Evolutionary conservation across 2,113 vertebrate species (phyloP).

Genomic region (Chloropsis hardwickii): DNA sequence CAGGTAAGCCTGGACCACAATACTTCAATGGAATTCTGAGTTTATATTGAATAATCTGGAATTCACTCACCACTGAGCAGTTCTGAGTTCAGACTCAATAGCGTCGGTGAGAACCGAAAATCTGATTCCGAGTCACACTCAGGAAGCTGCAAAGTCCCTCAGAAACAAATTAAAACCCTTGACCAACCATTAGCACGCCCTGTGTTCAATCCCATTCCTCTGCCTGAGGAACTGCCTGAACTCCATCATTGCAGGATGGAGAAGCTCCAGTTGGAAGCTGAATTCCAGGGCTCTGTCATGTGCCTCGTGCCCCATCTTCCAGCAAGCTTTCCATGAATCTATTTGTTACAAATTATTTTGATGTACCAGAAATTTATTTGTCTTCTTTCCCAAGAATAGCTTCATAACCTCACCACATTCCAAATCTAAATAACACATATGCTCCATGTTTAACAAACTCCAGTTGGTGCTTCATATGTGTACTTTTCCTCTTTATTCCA

Average conservation of each 20-base stretch:
- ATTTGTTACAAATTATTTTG: not conserved
- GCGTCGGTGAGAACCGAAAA: accelerated
- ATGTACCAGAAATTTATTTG: not conserved
- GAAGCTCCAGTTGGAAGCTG: not conserved
- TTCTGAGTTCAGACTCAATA: not conserved
- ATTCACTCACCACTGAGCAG: not conserved
- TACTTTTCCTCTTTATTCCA: constrained; percentile 13
- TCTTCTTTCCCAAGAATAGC: not conserved
- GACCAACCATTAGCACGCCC: not conserved
- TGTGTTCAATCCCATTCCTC: not conserved
- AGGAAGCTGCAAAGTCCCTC: not conserved
- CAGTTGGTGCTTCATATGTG: constrained; percentile 1
- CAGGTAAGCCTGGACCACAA: not conserved
- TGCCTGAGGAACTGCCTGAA: not conserved
- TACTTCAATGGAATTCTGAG: not conserved
- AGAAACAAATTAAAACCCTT: not conserved
- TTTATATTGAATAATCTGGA: not conserved
- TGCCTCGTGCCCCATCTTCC: not conserved
- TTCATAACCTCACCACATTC: constrained; percentile 2
- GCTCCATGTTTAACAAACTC: constrained; percentile 40
- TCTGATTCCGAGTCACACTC: not conserved
- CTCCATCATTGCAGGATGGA: not conserved
- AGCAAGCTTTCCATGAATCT: not conserved
- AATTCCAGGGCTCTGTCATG: not conserved
- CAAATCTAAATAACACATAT: constrained; percentile 34